Evolutionary conservation across 2,113 vertebrate genomes (phyloP).

Genomic region (Campylomormyrus tamandua): DNA sequence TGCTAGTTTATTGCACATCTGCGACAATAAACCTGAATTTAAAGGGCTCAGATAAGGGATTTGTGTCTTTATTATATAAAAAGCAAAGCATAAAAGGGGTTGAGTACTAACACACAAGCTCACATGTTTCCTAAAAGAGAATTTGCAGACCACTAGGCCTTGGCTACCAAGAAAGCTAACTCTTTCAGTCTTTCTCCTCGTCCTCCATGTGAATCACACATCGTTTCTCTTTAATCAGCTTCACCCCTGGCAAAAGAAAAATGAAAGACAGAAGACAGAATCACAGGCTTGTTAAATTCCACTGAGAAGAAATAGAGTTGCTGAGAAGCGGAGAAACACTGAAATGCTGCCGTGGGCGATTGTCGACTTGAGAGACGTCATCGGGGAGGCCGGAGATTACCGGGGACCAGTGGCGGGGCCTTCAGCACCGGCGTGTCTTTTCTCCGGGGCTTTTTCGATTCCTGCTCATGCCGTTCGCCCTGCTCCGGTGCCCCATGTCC

Average conservation of each 20-base stretch:
- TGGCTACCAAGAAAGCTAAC: conserved; percentile 35
- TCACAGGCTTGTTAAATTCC: neutral
- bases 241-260: conserved; percentile 50
- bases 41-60: conserved; percentile 69
- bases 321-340: neutral
- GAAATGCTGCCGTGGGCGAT: neutral
- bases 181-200: conserved; percentile 70
- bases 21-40: conserved; percentile 70
- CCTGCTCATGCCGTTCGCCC: conserved; percentile 56
- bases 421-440: conserved; percentile 81
- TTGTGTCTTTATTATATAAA: conserved; percentile 43
- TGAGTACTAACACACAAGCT: neutral
- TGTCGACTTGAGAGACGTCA: too few species aligned
- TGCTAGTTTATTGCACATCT: conserved; percentile 52
- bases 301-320: neutral
- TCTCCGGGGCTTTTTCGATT: conserved; percentile 76
- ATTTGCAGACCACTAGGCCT: neutral
- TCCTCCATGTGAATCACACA: conserved; percentile 71
- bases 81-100: neutral
- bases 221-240: conserved; percentile 62
- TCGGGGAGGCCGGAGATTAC: conserved; percentile 41
- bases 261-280: neutral
- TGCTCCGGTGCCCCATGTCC: conserved; percentile 40
- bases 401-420: conserved; percentile 72
- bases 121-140: neutral